Conservation (phyloP, 2,797 vertebrate species). For the Sparus aurata region DNA sequence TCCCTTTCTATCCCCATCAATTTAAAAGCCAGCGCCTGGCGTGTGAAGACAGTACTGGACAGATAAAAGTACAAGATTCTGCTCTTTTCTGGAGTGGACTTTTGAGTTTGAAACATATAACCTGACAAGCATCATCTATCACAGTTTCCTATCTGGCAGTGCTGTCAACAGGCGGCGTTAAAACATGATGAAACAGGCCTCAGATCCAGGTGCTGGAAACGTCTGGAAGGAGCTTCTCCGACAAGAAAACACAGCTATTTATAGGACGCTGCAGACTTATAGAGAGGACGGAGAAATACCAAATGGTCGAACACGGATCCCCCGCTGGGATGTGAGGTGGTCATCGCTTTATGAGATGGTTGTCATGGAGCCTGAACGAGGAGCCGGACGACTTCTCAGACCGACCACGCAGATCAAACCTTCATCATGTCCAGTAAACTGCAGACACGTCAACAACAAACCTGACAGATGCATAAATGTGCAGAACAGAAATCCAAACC, state of each 20-base stretch:
- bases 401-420: neutral
- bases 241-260: conserved; percentile 44
- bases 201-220: conserved; percentile 55
- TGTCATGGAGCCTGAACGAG: conserved; percentile 32
- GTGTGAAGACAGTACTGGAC: neutral
- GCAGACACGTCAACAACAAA: neutral
- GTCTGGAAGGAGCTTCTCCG: conserved; percentile 44
- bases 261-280: conserved; percentile 29
- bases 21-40: neutral
- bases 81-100: conserved; percentile 44
- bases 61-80: conserved; percentile 34
- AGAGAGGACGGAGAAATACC: conserved; percentile 30
- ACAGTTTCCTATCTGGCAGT: conserved; percentile 50
- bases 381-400: conserved; percentile 12
- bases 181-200: conserved; percentile 62
- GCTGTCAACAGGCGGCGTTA: conserved; percentile 67
- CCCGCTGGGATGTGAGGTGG: conserved; percentile 45
- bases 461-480: too few species aligned
- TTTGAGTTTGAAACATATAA: conserved; percentile 44
- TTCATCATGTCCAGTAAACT: neutral
- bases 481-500: too few species aligned
- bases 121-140: conserved; percentile 67
- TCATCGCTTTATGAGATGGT: conserved; percentile 64
- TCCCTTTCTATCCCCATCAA: neutral
- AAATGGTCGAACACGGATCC: conserved; percentile 40